Evolutionary conservation across 2,888 invertebrate genomes (phyloP).

Genomic region (Carcina quercana): DNA sequence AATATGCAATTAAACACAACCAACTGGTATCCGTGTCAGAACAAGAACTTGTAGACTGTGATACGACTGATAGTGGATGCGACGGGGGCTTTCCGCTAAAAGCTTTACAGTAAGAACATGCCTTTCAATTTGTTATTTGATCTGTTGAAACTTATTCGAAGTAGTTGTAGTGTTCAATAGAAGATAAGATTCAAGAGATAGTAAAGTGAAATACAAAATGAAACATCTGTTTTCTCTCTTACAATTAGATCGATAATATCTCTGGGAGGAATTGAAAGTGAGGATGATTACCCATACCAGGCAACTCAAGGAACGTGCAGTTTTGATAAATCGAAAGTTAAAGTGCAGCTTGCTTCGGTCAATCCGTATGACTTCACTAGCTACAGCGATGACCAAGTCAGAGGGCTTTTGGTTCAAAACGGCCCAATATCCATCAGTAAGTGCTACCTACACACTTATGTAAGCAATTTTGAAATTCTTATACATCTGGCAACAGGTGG

Average conservation of each 20-base stretch:
- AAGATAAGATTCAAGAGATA: not conserved
- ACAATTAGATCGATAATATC: no score
- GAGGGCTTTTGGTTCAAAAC: conserved; percentile 9
- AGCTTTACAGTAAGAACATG: not conserved
- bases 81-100: conserved; percentile 1
- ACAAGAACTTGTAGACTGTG: conserved; percentile 26
- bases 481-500: not conserved
- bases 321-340: conserved; percentile 10
- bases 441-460: no score
- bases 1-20: conserved; percentile 21
- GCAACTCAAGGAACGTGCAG: not conserved
- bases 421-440: conserved; percentile 24
- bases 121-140: not conserved
- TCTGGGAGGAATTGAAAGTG: no score
- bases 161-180: not conserved
- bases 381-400: conserved; percentile 16
- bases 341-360: conserved; percentile 14
- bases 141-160: not conserved
- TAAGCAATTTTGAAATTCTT: not conserved
- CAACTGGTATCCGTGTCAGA: conserved; percentile 17
- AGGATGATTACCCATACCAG: conserved; percentile 20
- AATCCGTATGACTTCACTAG: not conserved
- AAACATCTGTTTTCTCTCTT: not conserved
- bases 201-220: not conserved
- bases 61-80: conserved; percentile 13